Evolutionary conservation across 1,140 invertebrate species (phyloP), one percentile per base, ranked within the genome.

Genomic region (Pissodes strobi): DNA sequence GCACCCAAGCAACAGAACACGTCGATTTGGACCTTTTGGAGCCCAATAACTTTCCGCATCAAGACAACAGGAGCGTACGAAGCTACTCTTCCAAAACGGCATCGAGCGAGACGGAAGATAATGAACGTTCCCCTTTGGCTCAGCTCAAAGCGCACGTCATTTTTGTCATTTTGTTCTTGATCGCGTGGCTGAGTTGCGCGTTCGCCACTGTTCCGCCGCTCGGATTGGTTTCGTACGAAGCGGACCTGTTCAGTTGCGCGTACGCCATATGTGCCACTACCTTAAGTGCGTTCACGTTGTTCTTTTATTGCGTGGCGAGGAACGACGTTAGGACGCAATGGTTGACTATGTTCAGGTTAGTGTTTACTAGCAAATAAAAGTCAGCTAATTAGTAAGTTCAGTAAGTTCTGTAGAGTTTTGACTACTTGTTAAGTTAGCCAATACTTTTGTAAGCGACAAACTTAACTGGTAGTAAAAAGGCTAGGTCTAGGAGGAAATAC

Each of bases 281-380:
- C 10, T 79, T 95, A 45, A 92, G 90, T 0, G 80, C 89, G n/a
- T 95, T 95, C 73, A 87, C 93, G 19, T 75, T 95, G 9, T 85
- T 93, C 41, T 95, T 93, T 76, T 94, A 93, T 74, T 92, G 91
- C 49, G 83, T 94, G 27, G 89, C 90, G 0, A 80, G 93, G 18
- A 90, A 86, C 64, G 93, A 95, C 77, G 90, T 94, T 0, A 81
- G 91, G 49, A 82, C 83, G 0, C 87, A 89, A 15, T 93, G 90
- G 90, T 75, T 85, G 3, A 77, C 84, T 46, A 86, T 87, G 79
- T 81, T 84, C 13, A 67, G 85, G 58, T 85, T 84, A 58, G 61
- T n/a, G n/a, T n/a, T n/a, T n/a, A n/a, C n/a, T n/a, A n/a, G n/a
- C n/a, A n/a, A n/a, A n/a, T n/a, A n/a, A n/a, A n/a, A n/a, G n/a